Base-by-base conservation (phyloP, 2,797 vertebrate genomes). In the Presbytis comata region DNA sequence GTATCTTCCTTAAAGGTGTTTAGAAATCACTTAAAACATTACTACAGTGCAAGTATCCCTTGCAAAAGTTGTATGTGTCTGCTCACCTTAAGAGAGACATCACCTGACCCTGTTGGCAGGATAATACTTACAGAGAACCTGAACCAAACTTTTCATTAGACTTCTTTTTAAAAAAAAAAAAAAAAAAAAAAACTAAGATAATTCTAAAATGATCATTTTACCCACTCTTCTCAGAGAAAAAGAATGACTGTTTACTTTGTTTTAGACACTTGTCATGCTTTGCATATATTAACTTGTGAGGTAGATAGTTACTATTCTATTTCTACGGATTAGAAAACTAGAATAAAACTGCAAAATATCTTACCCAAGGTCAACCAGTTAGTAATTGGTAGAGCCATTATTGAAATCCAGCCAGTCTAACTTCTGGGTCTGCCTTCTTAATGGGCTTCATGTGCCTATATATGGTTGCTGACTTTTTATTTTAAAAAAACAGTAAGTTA, bases 271-370 rank as follows among this genome's bases (percentile, higher is more conserved):
- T 93, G 89, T 75, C 59, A 55, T n/a, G 55, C 26, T 64, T 87
- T 94, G 39, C 28, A 33, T 59, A 13, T 78, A n/a, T 83, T 89
- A 79, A 86, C 22, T 88, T 90, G 19, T 93, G 36, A 83, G 11
- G 28, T 61, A 82, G 57, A 50, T 50, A 76, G 48, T 57, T 89
- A 74, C 16, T 91, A 70, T 70, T 94, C 28, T 22, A 36, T 4
- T 83, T 93, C 55, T 95, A 24, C 24, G 84, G 50, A 80, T 90
- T 21, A 95, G 61, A 91, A 95, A 85, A 59, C n/a, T 89, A 26
- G n/a, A 36, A 3, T 79, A 90, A 41, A 80, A 28, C 46, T 91
- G 9, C 50, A 96, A 48, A 84, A 67, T 87, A 48, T 48, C 9
- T 50, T 93, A 57, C 26, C 19, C 39, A 64, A 48, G 21, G 82